These are phyloP conservation scores for Rhadina sibilatrix DNA, from an alignment of 2,113 vertebrate genomes.

Conservation along the genomic window DNA sequence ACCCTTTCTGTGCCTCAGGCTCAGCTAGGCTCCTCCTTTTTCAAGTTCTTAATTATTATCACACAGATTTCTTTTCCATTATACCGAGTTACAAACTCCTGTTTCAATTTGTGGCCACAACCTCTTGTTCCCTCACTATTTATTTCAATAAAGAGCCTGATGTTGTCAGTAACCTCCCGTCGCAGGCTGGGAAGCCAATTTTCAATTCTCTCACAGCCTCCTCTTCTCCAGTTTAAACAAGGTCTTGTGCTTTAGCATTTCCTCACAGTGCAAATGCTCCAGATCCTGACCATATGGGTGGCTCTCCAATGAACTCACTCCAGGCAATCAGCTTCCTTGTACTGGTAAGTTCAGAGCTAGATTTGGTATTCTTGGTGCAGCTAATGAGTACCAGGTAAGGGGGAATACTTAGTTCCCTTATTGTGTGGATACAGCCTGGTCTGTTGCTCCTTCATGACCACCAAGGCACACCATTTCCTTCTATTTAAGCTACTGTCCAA, in stretches of 20 bases:
- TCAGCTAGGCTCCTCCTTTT: neutral
- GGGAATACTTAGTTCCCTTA: neutral
- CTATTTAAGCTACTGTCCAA: neutral
- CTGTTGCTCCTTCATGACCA: neutral
- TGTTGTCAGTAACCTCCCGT: neutral
- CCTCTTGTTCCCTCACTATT: neutral
- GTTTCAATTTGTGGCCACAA: neutral
- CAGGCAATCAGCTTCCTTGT: neutral
- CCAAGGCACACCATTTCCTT: neutral
- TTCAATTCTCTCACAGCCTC: neutral
- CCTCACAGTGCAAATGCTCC: neutral
- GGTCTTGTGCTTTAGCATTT: neutral
- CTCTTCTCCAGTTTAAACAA: neutral
- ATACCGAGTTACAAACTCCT: neutral
- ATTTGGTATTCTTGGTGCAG: neutral
- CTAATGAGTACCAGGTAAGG: neutral
- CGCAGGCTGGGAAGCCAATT: neutral
- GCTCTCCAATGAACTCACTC: neutral
- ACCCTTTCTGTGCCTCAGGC: neutral
- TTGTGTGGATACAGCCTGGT: neutral
- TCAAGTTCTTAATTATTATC: neutral
- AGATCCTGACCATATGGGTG: neutral
- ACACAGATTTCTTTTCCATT: neutral
- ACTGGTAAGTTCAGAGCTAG: neutral
- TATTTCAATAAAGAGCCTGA: neutral